phyloP scores from a whole-genome alignment of 2,888 invertebrate genomes.

The Drosophila hamatofila region DNA sequence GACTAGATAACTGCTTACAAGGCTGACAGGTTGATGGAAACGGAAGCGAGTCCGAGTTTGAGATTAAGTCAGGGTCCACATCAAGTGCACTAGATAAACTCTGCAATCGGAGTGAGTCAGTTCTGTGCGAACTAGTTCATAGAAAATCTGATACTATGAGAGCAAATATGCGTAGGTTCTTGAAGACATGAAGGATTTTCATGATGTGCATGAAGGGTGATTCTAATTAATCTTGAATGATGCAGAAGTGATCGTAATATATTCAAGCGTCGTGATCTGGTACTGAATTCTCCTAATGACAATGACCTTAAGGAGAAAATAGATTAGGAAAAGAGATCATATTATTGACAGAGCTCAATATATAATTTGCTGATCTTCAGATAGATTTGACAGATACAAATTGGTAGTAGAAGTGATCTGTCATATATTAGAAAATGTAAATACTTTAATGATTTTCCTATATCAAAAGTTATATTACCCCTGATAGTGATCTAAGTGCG shows the following conservation, averaged over 20 bases:
- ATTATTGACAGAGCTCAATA: too few species aligned
- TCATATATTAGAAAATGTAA: neutral
- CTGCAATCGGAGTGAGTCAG: constrained; percentile 27
- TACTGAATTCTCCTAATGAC: neutral
- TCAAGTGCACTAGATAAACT: constrained; percentile 30
- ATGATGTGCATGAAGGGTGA: too few species aligned
- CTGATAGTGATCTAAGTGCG: neutral
- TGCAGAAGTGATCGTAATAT: neutral
- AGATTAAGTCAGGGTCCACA: constrained; percentile 10
- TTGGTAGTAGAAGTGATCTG: neutral
- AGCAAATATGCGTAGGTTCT: too few species aligned
- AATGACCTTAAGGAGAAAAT: too few species aligned
- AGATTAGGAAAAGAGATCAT: too few species aligned
- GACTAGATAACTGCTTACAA: constrained; percentile 27
- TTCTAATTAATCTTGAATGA: neutral
- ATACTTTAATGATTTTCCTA: neutral
- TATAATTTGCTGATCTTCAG: neutral
- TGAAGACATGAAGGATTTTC: too few species aligned
- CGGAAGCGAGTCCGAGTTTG: constrained; percentile 33
- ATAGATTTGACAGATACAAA: neutral
- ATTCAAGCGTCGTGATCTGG: neutral
- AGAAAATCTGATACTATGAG: neutral
- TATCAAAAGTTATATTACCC: neutral
- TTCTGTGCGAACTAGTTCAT: neutral
- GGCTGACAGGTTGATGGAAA: constrained; percentile 17